Evolutionary conservation across 2,888 invertebrate species (phyloP), one percentile per base, ranked within the genome.

Genomic region (Craniophora ligustri): DNA sequence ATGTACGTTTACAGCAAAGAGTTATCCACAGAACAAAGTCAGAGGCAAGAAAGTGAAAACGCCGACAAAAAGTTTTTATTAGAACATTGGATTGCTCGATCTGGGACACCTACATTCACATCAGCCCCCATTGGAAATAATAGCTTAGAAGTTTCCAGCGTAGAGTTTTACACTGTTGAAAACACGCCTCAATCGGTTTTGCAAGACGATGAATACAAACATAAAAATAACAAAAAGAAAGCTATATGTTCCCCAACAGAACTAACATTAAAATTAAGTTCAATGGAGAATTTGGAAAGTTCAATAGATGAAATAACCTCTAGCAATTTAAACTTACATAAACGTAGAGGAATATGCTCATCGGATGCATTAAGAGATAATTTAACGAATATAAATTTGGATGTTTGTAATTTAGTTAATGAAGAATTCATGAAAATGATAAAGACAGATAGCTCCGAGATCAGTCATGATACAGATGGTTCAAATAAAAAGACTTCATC

Each of bases 311-410:
- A 91, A 81, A 88, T 93, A 34, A 91, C 92, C 15, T 81, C 89
- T 1, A 87, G 84, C 55, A 91, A 86, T 60, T 69, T 94, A 31
- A 91, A 91, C 61, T 82, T 92, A 34, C 93, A 94, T 71, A 95
- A 94, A 79, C 89, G 95, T 2, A 86, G 94, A 47, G 95, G 94
- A 5, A 94, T 95, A 69, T 95, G 94, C 76, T 94, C 94, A 0
- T 90, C 94, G 10, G 94, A 92, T 71, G 94, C 94, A 61, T 76
- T 94, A 11, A 88, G 89, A 67, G 85, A 91, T 39, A 87, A 89
- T 64, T 83, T 92, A 42, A 83, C 84, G 11, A 88, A 89, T 71
- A 71, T 89, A 23, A 87, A 87, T 68, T 56, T 91, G 31, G 85
- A 87, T 40, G 80, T 82, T 8, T 85, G 86, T 68, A 86, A 89